Evolutionary conservation across 1,140 invertebrate genomes (phyloP).

Genomic region (Drosophila melanica): DNA sequence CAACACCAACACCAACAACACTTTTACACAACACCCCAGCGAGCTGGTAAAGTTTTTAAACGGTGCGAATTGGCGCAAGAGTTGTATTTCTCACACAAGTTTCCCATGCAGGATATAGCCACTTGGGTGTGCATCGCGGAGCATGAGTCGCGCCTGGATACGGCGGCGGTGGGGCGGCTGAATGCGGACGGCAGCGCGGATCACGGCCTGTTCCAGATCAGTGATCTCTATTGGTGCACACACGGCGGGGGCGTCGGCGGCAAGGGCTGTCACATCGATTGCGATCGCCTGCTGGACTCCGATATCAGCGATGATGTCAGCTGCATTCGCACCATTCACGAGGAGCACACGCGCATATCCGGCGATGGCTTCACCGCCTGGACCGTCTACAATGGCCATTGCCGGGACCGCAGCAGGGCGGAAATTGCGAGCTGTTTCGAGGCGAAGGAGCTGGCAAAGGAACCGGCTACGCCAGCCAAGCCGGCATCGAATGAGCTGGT

Average conservation of each 20-base stretch:
- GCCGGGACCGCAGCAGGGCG: slow-evolving; percentile 43
- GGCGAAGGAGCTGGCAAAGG: neutral
- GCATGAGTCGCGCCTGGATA: slow-evolving; percentile 89
- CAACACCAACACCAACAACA: slow-evolving; percentile 57
- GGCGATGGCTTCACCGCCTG: slow-evolving; percentile 89
- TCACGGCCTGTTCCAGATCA: slow-evolving; percentile 86
- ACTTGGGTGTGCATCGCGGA: slow-evolving; percentile 91
- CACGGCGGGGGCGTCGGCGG: slow-evolving; percentile 85
- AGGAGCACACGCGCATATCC: slow-evolving; percentile 86
- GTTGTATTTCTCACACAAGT: slow-evolving; percentile 85
- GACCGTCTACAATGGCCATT: slow-evolving; percentile 82
- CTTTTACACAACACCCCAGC: slow-evolving; percentile 41
- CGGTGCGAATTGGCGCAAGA: slow-evolving; percentile 89
- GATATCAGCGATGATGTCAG: slow-evolving; percentile 88
- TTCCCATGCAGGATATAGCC: slow-evolving; percentile 76
- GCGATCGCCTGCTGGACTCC: slow-evolving; percentile 86
- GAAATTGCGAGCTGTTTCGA: slow-evolving; percentile 62
- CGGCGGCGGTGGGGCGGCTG: slow-evolving; percentile 86
- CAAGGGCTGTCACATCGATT: slow-evolving; percentile 87
- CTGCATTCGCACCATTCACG: slow-evolving; percentile 87
- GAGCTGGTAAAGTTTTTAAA: slow-evolving; percentile 86
- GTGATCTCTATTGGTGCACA: slow-evolving; percentile 89
- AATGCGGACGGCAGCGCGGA: slow-evolving; percentile 85
- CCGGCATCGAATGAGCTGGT: neutral
- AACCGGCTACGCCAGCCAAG: neutral